A percentile compares a stretch with the other conserved stretches of the same genome.
Evolutionary conservation across 2,888 invertebrate species (phyloP).

Genomic region (Magallana nippona): DNA sequence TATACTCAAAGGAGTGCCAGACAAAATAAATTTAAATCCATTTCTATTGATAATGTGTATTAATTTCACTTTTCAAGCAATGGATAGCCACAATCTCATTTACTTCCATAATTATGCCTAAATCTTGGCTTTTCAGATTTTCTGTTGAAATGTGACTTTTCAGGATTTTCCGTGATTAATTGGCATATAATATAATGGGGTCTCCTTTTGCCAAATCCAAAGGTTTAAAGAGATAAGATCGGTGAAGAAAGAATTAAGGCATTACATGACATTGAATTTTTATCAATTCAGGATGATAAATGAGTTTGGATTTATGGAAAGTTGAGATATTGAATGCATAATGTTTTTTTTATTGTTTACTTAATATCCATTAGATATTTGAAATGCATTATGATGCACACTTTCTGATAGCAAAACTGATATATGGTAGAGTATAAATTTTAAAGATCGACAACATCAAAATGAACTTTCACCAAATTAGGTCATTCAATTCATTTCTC

Average conservation of each 20-base stretch:
- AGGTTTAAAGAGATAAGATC: neutral
- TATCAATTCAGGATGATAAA: neutral
- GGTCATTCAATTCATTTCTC: no score
- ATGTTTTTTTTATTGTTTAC: neutral
- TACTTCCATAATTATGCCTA: neutral
- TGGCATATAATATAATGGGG: neutral
- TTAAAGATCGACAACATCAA: no score
- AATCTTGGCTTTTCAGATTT: neutral
- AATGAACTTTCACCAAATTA: no score
- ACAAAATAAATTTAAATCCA: neutral
- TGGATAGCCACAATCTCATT: neutral
- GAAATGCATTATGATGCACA: no score
- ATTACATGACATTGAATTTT: conserved; percentile 1
- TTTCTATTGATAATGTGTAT: neutral
- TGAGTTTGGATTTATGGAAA: neutral
- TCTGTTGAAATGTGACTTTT: neutral
- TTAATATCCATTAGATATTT: no score
- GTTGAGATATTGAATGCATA: neutral
- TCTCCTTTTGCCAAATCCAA: conserved; percentile 16
- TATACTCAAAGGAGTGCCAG: no score
- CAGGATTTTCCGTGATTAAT: neutral
- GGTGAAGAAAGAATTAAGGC: neutral
- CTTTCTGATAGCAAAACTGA: no score
- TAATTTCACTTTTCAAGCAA: neutral
- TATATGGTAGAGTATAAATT: no score